Percentiles rank a stretch among this genome's conserved stretches.
Evolutionary conservation across 2,113 vertebrate species (phyloP).

Genomic region (Equus quagga): DNA sequence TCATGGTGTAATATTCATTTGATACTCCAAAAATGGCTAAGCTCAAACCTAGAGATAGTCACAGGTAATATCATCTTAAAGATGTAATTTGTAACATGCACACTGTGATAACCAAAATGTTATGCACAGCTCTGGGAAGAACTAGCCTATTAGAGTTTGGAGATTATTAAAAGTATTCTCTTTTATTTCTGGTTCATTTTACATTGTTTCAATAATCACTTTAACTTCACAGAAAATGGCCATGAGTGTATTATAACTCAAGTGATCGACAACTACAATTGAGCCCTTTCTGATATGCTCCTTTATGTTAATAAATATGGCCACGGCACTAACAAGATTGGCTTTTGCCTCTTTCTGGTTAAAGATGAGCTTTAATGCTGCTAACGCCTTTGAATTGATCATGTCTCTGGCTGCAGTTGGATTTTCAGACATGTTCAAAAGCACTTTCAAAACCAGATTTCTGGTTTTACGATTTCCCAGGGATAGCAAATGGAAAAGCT

Average conservation of each 20-base stretch:
- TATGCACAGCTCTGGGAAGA: neutral
- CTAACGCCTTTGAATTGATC: slow-evolving; percentile 65
- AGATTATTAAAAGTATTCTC: neutral
- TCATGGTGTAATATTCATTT: slow-evolving; percentile 55
- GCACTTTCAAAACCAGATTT: slow-evolving; percentile 80
- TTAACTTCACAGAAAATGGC: slow-evolving; percentile 81
- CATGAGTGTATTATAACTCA: slow-evolving; percentile 72
- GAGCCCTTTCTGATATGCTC: slow-evolving; percentile 80
- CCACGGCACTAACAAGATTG: slow-evolving; percentile 78
- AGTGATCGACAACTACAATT: slow-evolving; percentile 71
- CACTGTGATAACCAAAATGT: slow-evolving; percentile 31
- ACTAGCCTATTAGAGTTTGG: neutral
- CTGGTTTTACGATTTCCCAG: slow-evolving; percentile 78
- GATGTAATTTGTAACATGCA: neutral
- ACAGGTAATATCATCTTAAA: slow-evolving; percentile 34
- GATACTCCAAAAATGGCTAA: neutral
- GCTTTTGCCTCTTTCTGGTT: slow-evolving; percentile 79
- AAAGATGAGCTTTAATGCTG: slow-evolving; percentile 77
- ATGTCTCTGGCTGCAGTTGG: slow-evolving; percentile 75
- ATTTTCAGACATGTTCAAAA: slow-evolving; percentile 82
- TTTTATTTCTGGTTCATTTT: slow-evolving; percentile 53
- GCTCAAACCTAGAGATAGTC: slow-evolving; percentile 4
- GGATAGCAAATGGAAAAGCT: slow-evolving; percentile 72
- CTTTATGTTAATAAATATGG: slow-evolving; percentile 83
- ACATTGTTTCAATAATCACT: slow-evolving; percentile 77